A percentile compares a stretch with the other conserved stretches of the same genome.
Conservation (phyloP, 2,797 vertebrate genomes). For the Coilia nasus region DNA sequence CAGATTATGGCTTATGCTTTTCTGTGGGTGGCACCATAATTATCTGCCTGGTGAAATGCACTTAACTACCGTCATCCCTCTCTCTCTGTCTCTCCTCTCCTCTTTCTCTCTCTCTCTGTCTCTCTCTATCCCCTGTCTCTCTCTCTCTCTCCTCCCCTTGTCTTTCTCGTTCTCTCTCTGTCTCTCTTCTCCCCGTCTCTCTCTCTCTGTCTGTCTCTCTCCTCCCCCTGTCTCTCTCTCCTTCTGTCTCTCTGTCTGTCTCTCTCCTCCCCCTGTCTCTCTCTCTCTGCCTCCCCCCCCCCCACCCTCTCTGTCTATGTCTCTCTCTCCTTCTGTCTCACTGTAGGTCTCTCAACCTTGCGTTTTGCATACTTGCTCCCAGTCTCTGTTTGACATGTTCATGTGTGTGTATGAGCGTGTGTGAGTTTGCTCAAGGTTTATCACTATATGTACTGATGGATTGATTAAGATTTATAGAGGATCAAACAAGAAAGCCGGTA, state of each 20-base stretch:
- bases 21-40: constrained; percentile 9
- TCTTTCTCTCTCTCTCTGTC: too few relatives aligned
- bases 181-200: not conserved
- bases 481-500: not conserved
- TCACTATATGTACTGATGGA: not conserved
- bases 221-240: too few relatives aligned
- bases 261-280: too few relatives aligned
- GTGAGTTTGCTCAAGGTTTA: constrained; percentile 3
- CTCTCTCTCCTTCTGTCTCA: not conserved
- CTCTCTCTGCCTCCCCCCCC: not conserved
- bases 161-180: not conserved
- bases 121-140: too few relatives aligned
- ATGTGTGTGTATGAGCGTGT: not conserved
- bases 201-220: constrained; percentile 18
- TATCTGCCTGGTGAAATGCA: not conserved
- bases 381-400: not conserved
- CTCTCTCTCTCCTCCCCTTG: not conserved
- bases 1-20: not conserved
- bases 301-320: constrained; percentile 9
- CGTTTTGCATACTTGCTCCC: too few relatives aligned
- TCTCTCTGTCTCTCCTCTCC: too few relatives aligned
- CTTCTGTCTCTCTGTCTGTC: too few relatives aligned
- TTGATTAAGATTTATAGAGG: not conserved
- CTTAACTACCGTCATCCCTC: not conserved
- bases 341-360: not conserved